phyloP scores from a whole-genome alignment of 1,140 invertebrate species.

The Zaprionus kolodkinae region DNA sequence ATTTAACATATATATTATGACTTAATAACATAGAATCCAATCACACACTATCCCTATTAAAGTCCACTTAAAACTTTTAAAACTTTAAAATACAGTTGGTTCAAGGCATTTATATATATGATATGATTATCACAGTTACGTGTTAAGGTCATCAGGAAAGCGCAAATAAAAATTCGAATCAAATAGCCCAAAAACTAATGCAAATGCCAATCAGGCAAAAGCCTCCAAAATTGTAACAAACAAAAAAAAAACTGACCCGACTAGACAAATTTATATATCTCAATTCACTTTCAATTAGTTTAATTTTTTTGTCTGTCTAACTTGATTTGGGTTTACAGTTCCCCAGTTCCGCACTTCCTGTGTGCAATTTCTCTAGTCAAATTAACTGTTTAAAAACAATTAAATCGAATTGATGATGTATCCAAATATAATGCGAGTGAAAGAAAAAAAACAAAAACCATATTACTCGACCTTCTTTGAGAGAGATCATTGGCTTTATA shows the following conservation, averaged over 20 bases:
- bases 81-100: constrained; percentile 34
- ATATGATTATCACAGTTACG: constrained; percentile 29
- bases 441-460: constrained; percentile 17
- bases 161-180: constrained; percentile 21
- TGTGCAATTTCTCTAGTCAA: constrained; percentile 37
- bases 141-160: constrained; percentile 52
- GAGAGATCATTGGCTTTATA: constrained; percentile 51
- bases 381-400: constrained; percentile 33
- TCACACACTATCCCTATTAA: not conserved
- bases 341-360: constrained; percentile 43
- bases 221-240: constrained; percentile 32
- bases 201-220: constrained; percentile 33
- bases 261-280: constrained; percentile 29
- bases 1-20: not conserved
- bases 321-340: constrained; percentile 13
- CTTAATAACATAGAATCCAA: not conserved
- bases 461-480: constrained; percentile 49
- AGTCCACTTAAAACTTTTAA: not conserved
- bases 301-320: constrained; percentile 26
- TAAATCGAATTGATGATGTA: constrained; percentile 20
- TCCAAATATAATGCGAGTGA: not conserved
- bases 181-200: constrained; percentile 50
- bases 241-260: not conserved
- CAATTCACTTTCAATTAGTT: constrained; percentile 38
- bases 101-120: constrained; percentile 2